Evolutionary conservation across 2,113 vertebrate species (phyloP).

Genomic region (Meriones unguiculatus): DNA sequence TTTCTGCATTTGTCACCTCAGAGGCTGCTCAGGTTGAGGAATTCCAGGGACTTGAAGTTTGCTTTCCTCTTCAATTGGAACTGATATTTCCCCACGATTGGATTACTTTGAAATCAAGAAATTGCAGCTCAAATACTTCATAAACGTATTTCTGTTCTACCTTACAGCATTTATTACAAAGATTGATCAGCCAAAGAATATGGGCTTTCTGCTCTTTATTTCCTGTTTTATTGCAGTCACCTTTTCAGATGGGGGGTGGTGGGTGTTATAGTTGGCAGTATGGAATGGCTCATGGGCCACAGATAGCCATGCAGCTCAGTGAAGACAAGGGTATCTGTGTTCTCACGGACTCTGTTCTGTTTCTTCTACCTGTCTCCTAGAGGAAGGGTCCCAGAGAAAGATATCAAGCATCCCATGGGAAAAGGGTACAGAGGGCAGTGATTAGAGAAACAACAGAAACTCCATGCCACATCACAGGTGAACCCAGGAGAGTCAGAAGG

Average conservation of each 20-base stretch:
- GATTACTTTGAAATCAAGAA: slow-evolving; percentile 72
- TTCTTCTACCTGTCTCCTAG: neutral
- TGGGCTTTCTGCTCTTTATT: slow-evolving; percentile 53
- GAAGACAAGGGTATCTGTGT: neutral
- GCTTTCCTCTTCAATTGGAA: slow-evolving; percentile 66
- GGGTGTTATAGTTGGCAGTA: neutral
- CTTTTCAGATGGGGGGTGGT: slow-evolving; percentile 45
- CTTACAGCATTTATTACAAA: slow-evolving; percentile 71
- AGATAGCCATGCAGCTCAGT: neutral
- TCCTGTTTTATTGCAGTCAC: slow-evolving; percentile 61
- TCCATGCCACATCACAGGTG: neutral
- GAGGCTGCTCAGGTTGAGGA: neutral
- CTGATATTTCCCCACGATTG: slow-evolving; percentile 45
- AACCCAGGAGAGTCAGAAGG: neutral
- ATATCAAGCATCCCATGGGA: neutral
- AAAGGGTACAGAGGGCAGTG: neutral
- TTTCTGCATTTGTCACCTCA: neutral
- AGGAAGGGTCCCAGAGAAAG: neutral
- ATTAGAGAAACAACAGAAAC: neutral
- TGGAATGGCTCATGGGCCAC: neutral
- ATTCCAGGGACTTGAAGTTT: neutral
- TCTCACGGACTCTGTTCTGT: neutral
- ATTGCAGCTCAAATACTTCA: slow-evolving; percentile 55
- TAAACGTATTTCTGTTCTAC: slow-evolving; percentile 70
- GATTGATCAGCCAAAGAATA: slow-evolving; percentile 60